phyloP scores from a whole-genome alignment of 2,113 vertebrate genomes.

The Globicephala melas region DNA sequence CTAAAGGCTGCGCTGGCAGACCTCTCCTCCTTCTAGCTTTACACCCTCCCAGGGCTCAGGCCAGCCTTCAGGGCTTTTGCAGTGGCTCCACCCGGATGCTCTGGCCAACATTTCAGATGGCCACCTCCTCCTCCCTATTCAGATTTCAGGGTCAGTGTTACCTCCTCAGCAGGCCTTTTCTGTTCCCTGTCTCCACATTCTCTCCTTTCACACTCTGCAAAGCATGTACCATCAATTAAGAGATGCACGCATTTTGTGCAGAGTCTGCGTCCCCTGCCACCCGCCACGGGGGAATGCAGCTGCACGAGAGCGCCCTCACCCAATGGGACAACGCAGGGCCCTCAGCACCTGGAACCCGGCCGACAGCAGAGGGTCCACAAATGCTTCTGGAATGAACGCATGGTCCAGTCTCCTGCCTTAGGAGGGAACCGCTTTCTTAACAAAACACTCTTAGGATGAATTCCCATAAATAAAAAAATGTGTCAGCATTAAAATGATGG shows the following conservation, averaged over 20 bases:
- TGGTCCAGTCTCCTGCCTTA: not conserved
- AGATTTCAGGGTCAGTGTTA: not conserved
- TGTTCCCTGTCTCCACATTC: not conserved
- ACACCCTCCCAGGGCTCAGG: not conserved
- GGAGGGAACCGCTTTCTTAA: not conserved
- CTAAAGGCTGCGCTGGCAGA: fast-evolving
- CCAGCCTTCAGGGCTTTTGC: not conserved
- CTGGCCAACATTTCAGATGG: not conserved
- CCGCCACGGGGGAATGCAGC: not conserved
- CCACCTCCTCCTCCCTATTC: not conserved
- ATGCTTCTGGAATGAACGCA: not conserved
- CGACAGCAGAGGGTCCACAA: not conserved
- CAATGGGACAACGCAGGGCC: not conserved
- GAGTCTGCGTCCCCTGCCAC: not conserved
- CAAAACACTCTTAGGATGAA: not conserved
- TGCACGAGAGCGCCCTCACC: not conserved
- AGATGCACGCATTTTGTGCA: not conserved
- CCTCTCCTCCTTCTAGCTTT: not conserved
- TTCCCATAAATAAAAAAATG: not conserved
- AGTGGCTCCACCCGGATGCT: not conserved
- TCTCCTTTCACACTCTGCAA: not conserved
- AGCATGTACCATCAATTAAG: not conserved
- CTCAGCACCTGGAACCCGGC: not conserved
- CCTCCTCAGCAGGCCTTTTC: not conserved
- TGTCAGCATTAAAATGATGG: not conserved